These are phyloP conservation scores for Itoplectis maculator DNA, from an alignment of 2,888 invertebrate species.

Conservation along the genomic window DNA sequence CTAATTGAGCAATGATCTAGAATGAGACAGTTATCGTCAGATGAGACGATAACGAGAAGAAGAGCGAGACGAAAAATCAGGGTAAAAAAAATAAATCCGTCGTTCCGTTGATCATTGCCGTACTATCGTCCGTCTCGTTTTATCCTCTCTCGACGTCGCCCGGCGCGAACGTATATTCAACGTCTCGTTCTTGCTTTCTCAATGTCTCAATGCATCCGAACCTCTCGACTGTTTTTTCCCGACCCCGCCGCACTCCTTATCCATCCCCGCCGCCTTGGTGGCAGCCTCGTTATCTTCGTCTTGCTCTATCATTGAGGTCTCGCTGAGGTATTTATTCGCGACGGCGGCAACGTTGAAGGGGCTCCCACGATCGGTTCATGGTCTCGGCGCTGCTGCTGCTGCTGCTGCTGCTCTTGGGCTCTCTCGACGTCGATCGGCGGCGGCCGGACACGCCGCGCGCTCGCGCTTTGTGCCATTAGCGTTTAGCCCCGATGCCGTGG, in stretches of 20 bases:
- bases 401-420: too few relatives aligned
- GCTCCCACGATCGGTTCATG: constrained; percentile 82
- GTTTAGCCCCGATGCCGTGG: constrained; percentile 29
- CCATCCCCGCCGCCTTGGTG: not conserved
- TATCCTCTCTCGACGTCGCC: constrained; percentile 10
- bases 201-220: constrained; percentile 59
- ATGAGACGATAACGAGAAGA: constrained; percentile 15
- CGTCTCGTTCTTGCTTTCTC: constrained; percentile 59
- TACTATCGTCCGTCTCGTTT: too few relatives aligned
- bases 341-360: constrained; percentile 69
- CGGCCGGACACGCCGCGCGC: constrained; percentile 64
- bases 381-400: too few relatives aligned
- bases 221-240: constrained; percentile 21
- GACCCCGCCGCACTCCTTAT: not conserved
- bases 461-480: constrained; percentile 60
- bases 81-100: constrained; percentile 36
- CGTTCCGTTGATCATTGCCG: too few relatives aligned
- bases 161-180: constrained; percentile 29
- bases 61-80: constrained; percentile 41
- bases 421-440: constrained; percentile 50
- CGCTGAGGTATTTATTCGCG: constrained; percentile 69
- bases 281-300: constrained; percentile 46
- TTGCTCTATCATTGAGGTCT: constrained; percentile 63
- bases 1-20: constrained; percentile 22
- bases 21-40: not conserved